Evolutionary conservation across 1,140 invertebrate genomes (phyloP).

Genomic region (Habropoda laboriosa): DNA sequence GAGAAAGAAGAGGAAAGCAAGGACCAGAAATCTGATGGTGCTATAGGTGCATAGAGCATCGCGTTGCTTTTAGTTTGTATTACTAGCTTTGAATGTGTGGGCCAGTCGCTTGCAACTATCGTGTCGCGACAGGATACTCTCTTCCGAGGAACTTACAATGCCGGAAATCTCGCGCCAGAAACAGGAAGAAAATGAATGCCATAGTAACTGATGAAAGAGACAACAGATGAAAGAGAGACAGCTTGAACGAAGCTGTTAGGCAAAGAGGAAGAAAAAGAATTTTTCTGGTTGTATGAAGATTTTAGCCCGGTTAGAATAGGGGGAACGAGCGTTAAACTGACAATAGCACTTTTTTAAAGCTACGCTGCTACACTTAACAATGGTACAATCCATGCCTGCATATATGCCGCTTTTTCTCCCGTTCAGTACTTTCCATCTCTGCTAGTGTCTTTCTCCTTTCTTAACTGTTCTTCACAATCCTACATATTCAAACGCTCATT

Average conservation of each 20-base stretch:
- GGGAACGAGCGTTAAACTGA: conserved; percentile 71
- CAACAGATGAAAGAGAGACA: conserved; percentile 21
- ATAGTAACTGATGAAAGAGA: conserved; percentile 11
- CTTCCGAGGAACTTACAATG: conserved; percentile 26
- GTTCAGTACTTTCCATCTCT: conserved; percentile 16
- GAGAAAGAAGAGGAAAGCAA: neutral
- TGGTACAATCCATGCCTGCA: conserved; percentile 57
- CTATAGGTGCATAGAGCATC: neutral
- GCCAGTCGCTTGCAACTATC: conserved; percentile 1
- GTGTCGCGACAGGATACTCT: conserved; percentile 2
- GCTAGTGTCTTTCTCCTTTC: neutral
- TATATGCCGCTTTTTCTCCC: conserved; percentile 28
- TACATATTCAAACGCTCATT: conserved; percentile 40
- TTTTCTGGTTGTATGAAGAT: conserved; percentile 53
- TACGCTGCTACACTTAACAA: conserved; percentile 70
- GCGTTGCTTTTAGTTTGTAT: conserved; percentile 4
- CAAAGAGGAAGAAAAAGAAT: conserved; percentile 50
- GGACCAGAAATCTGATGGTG: neutral
- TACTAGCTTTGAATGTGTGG: neutral
- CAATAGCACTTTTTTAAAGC: conserved; percentile 71
- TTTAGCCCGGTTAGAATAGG: conserved; percentile 39
- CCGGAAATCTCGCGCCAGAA: conserved; percentile 38
- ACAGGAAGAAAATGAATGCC: conserved; percentile 24
- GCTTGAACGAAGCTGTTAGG: conserved; percentile 33
- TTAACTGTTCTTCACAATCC: conserved; percentile 38